A percentile compares a stretch with the other conserved stretches of the same genome.
These are phyloP conservation scores for Eurytemora carolleeae DNA, from an alignment of 1,140 invertebrate genomes.

Conservation along the genomic window DNA sequence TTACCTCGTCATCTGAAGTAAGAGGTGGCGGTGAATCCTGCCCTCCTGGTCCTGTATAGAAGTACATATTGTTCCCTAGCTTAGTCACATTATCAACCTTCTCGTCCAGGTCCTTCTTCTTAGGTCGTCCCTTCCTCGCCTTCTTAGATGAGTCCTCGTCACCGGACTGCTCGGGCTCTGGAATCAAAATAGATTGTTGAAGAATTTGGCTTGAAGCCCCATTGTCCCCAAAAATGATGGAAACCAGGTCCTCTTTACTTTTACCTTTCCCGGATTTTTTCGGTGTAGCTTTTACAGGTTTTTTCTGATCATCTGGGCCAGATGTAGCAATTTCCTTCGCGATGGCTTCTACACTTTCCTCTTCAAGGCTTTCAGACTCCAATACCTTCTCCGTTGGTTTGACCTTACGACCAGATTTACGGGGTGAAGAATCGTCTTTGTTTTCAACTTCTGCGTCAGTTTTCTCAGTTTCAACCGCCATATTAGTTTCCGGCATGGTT, in stretches of 20 bases:
- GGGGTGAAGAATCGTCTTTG: not conserved
- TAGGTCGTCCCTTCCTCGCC: not conserved
- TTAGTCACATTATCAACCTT: constrained; percentile 4
- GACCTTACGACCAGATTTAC: not conserved
- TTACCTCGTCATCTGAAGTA: not conserved
- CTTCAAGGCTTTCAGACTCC: not conserved
- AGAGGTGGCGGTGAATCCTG: not conserved
- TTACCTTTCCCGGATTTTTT: not conserved
- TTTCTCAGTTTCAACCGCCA: not conserved
- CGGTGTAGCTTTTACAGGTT: not conserved
- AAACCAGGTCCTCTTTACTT: not conserved
- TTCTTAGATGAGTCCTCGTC: not conserved
- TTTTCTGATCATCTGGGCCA: not conserved
- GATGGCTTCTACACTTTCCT: not conserved
- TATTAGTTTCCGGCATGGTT: not conserved
- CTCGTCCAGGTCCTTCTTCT: not conserved
- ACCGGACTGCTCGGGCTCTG: not conserved
- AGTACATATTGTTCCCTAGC: constrained; percentile 10
- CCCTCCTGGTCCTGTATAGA: constrained; percentile 1
- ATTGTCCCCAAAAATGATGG: not conserved
- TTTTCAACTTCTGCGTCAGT: not conserved
- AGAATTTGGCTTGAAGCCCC: not conserved
- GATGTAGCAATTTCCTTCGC: not conserved
- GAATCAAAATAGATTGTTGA: not conserved
- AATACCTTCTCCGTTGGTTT: not conserved